Conservation (phyloP, 2,113 vertebrate species). For the Octodon degus region DNA sequence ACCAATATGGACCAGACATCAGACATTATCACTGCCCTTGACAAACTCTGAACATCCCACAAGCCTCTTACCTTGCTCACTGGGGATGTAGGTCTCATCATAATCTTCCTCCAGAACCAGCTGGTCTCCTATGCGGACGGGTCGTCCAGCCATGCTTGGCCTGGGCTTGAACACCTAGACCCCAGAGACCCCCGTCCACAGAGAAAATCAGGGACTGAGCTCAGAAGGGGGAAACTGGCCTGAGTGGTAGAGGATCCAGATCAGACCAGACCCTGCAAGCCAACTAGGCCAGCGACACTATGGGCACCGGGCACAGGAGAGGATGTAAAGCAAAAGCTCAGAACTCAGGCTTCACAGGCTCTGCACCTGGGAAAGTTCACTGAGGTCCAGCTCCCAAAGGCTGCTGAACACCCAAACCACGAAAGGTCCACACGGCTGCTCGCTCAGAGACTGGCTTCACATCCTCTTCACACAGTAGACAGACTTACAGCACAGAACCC, state of each 20-base stretch:
- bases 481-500: background rate
- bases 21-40: background rate
- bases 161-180: constrained; percentile 31
- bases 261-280: background rate
- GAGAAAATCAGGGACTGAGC: background rate
- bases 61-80: constrained; percentile 82
- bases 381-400: background rate
- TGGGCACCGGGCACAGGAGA: background rate
- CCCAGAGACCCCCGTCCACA: background rate
- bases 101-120: constrained; percentile 94
- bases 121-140: constrained; percentile 91
- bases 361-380: background rate
- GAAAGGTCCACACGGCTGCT: background rate
- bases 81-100: constrained; percentile 91
- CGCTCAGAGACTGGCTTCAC: background rate
- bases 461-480: background rate
- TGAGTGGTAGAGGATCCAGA: background rate
- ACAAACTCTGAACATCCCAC: background rate
- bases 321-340: background rate
- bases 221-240: background rate
- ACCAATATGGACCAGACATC: background rate
- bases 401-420: background rate
- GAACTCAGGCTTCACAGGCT: background rate
- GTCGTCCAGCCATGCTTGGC: constrained; percentile 85
- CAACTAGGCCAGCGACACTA: background rate